Conservation (phyloP, 2,113 vertebrate species). For the Eurypyga helias region DNA sequence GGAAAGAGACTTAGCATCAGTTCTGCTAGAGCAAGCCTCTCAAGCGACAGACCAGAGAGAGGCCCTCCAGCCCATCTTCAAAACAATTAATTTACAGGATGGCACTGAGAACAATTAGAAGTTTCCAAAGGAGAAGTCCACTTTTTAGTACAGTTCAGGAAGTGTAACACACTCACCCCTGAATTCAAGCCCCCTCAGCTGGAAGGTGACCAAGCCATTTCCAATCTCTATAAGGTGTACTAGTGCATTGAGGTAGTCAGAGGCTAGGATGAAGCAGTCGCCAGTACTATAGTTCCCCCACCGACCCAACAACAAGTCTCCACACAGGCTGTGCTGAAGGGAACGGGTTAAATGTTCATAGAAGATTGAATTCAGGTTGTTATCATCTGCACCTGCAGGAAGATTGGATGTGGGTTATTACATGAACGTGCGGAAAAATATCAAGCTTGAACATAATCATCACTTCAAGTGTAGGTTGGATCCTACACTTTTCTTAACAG, state of each 20-base stretch:
- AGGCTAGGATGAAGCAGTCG: constrained; percentile 93
- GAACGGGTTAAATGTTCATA: constrained; percentile 92
- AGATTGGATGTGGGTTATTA: constrained; percentile 83
- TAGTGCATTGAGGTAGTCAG: constrained; percentile 92
- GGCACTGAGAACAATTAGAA: not conserved
- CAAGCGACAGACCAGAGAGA: not conserved
- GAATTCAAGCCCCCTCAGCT: constrained; percentile 89
- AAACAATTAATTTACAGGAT: not conserved
- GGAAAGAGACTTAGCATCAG: not conserved
- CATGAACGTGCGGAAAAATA: not conserved
- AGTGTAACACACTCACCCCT: constrained; percentile 76
- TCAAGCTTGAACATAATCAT: not conserved
- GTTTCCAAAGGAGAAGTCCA: not conserved
- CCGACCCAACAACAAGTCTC: constrained; percentile 86
- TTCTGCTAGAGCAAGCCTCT: not conserved
- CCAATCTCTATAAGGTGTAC: constrained; percentile 92
- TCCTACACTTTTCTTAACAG: not conserved
- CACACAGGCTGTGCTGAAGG: constrained; percentile 89
- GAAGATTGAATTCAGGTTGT: constrained; percentile 92
- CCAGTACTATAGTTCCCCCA: constrained; percentile 90
- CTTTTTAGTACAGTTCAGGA: not conserved
- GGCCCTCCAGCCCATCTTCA: not conserved
- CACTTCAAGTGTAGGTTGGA: not conserved
- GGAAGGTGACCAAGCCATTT: constrained; percentile 89
- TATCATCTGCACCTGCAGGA: constrained; percentile 88